Percentiles rank a stretch among this genome's conserved stretches.
phyloP scores from a whole-genome alignment of 2,888 invertebrate species.

The Xestia ashworthii region DNA sequence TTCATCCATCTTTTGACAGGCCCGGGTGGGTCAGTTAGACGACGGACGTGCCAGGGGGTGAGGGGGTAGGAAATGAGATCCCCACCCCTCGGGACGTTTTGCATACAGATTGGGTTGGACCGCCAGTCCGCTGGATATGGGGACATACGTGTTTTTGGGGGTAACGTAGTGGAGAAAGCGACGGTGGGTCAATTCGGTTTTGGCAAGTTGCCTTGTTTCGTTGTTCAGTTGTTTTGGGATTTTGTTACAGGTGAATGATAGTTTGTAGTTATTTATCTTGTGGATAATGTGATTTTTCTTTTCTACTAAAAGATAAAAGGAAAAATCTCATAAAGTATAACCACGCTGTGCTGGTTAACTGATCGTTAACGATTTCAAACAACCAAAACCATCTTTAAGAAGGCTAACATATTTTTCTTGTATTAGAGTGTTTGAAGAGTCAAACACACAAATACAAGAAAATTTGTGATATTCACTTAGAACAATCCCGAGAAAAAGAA shows the following conservation, averaged over 20 bases:
- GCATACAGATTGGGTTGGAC: conserved; percentile 74
- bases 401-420: too few species aligned
- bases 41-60: conserved; percentile 61
- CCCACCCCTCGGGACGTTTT: conserved; percentile 71
- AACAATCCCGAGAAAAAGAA: too few species aligned
- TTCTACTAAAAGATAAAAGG: not conserved
- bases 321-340: not conserved
- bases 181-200: conserved; percentile 45
- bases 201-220: conserved; percentile 48
- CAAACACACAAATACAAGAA: too few species aligned
- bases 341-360: not conserved
- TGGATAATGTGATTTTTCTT: not conserved
- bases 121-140: conserved; percentile 56
- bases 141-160: conserved; percentile 66
- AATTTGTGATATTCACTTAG: too few species aligned
- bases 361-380: not conserved
- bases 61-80: conserved; percentile 70
- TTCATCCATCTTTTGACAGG: conserved; percentile 72
- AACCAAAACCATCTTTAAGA: not conserved
- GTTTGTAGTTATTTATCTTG: not conserved
- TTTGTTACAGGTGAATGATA: conserved; percentile 3
- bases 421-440: too few species aligned
- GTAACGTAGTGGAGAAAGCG: conserved; percentile 29
- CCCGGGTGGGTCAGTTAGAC: conserved; percentile 67
- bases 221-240: conserved; percentile 22